Evolutionary conservation across 2,888 invertebrate species (phyloP).

Genomic region (Halictus quadricinctus): DNA sequence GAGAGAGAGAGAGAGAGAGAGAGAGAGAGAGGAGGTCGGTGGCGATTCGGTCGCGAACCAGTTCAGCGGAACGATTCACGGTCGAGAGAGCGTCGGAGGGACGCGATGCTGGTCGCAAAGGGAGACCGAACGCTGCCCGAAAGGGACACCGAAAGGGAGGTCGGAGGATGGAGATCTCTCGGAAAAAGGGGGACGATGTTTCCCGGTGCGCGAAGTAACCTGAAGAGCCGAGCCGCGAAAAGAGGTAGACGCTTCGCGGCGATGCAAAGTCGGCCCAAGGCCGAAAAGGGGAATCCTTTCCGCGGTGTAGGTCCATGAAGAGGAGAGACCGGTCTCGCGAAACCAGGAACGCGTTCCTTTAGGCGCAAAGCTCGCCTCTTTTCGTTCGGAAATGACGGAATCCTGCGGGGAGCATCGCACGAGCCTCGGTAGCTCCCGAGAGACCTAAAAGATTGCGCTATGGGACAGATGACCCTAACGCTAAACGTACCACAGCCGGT

Average conservation of each 20-base stretch:
- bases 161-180: neutral
- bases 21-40: neutral
- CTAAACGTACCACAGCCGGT: too few species aligned
- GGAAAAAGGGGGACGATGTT: neutral
- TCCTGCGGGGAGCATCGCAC: neutral
- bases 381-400: neutral
- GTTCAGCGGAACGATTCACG: neutral
- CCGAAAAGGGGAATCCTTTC: neutral
- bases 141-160: neutral
- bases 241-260: neutral
- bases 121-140: neutral
- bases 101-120: neutral
- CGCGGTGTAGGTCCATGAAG: neutral
- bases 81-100: neutral
- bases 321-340: neutral
- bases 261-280: neutral
- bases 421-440: too few species aligned
- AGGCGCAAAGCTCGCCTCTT: neutral
- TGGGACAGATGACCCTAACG: too few species aligned
- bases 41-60: conserved; percentile 10
- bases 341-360: neutral
- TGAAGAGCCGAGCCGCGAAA: neutral
- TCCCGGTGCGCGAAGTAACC: neutral
- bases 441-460: too few species aligned
- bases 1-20: too few species aligned